A percentile compares a stretch with the other conserved stretches of the same genome.
Evolutionary conservation across 2,888 invertebrate genomes (phyloP).

Genomic region (Hypselothyrea guttata): DNA sequence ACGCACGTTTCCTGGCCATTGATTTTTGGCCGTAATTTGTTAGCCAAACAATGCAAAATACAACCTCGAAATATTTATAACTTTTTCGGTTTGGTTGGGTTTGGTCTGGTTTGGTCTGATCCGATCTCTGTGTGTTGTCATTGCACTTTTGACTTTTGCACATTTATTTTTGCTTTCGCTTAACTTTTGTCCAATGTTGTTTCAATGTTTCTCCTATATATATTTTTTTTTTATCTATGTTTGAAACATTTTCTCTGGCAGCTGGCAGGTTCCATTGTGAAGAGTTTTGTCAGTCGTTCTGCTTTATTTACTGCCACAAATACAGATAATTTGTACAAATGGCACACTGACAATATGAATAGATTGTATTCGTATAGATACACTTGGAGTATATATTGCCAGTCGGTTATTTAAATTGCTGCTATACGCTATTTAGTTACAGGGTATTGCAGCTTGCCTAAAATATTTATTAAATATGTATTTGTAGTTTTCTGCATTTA

Average conservation of each 20-base stretch:
- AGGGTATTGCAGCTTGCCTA: no score
- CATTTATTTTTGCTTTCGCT: constrained; percentile 15
- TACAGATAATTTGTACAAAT: constrained; percentile 4
- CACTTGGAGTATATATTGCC: background rate
- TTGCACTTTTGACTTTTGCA: constrained; percentile 29
- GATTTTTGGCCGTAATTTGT: constrained; percentile 60
- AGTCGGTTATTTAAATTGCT: no score
- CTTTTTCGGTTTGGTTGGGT: constrained; percentile 4
- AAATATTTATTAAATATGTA: no score
- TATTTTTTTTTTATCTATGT: no score
- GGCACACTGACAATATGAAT: constrained; percentile 6
- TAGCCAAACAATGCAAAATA: constrained; percentile 46
- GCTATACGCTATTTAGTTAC: no score
- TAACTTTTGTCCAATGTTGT: constrained; percentile 28
- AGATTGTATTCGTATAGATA: constrained; percentile 7
- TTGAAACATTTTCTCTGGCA: constrained; percentile 8
- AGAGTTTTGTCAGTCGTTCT: constrained; percentile 20
- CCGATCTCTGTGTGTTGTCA: constrained; percentile 20
- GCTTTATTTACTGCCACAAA: constrained; percentile 18
- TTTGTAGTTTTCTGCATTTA: no score
- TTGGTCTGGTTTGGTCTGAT: constrained; percentile 17
- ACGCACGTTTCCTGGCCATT: constrained; percentile 54
- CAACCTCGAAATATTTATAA: constrained; percentile 60
- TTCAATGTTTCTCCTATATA: background rate
- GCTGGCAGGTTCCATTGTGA: constrained; percentile 26